Evolutionary conservation across 2,113 vertebrate genomes (phyloP).

Genomic region (Pongo pygmaeus): DNA sequence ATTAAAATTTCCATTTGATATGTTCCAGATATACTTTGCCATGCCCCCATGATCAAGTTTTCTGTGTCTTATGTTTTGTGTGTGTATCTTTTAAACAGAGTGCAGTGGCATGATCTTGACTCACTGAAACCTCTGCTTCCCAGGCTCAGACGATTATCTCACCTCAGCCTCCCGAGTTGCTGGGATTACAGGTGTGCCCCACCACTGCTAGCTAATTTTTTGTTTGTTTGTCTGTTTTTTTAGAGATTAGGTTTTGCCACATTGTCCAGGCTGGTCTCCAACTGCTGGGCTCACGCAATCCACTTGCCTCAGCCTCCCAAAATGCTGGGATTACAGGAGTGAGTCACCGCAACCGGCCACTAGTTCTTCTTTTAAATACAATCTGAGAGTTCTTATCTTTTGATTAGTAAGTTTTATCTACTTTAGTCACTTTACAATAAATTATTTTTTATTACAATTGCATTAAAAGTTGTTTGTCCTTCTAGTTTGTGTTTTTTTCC

Average conservation of each 20-base stretch:
- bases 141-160: no score
- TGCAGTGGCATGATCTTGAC: no score
- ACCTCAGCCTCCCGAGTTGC: neutral
- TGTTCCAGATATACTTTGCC: neutral
- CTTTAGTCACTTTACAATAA: neutral
- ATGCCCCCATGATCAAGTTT: neutral
- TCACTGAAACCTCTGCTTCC: no score
- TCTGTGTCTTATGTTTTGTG: neutral
- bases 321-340: neutral
- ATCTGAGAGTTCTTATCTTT: neutral
- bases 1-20: neutral
- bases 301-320: neutral
- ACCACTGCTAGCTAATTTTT: neutral
- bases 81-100: neutral
- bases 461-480: neutral
- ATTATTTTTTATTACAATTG: neutral
- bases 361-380: neutral
- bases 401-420: neutral
- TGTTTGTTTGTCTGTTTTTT: neutral
- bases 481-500: neutral
- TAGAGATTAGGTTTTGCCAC: neutral
- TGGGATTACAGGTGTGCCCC: neutral
- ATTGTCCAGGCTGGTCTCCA: neutral
- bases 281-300: neutral
- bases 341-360: neutral